Conservation (phyloP, 2,113 vertebrate genomes). For the Pithys albifrons region DNA sequence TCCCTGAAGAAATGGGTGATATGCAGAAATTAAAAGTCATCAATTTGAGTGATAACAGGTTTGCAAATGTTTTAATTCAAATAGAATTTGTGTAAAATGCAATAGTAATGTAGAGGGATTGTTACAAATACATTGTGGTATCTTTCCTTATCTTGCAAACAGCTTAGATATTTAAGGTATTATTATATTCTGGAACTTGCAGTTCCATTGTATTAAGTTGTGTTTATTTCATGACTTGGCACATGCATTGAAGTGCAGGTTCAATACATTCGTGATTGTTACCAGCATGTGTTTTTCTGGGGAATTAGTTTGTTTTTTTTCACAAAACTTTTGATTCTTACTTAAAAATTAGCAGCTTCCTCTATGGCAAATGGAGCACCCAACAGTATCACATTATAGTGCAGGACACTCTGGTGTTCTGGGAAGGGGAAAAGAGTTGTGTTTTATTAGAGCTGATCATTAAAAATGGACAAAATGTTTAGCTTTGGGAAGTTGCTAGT, state of each 20-base stretch:
- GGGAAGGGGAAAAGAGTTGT: no score
- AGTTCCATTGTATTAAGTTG: not conserved
- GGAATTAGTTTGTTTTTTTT: not conserved
- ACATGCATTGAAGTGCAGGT: not conserved
- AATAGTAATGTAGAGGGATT: not conserved
- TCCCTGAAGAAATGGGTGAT: constrained; percentile 98
- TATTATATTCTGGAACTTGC: not conserved
- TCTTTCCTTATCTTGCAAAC: not conserved
- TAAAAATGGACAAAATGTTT: not conserved
- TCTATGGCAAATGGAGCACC: not conserved
- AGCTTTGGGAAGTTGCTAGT: not conserved
- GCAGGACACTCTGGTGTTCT: not conserved
- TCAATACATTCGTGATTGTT: not conserved
- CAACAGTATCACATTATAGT: not conserved
- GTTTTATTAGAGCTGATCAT: not conserved
- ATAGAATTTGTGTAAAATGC: constrained; percentile 8
- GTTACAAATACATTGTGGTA: not conserved
- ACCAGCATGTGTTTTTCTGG: not conserved
- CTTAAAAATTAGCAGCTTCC: not conserved
- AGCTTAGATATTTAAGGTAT: not conserved
- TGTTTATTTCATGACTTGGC: not conserved
- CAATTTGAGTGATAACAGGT: constrained; percentile 98
- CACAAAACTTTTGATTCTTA: not conserved
- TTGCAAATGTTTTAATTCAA: constrained; percentile 69
- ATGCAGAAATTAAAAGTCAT: constrained; percentile 96